phyloP scores from a whole-genome alignment of 2,113 vertebrate genomes.

The Odobenus rosmarus region DNA sequence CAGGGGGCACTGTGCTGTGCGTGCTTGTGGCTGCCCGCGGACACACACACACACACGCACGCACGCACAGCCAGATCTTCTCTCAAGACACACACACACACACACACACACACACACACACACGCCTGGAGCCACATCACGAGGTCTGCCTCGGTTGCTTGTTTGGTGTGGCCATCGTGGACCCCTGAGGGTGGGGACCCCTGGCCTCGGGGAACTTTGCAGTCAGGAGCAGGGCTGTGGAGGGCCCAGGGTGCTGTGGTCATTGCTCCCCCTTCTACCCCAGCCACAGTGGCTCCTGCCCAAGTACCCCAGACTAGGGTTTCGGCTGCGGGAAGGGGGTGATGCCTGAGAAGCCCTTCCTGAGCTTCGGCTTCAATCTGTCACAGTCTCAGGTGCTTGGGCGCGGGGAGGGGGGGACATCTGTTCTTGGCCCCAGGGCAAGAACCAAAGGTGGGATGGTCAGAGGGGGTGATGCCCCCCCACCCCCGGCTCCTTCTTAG shows the following conservation, averaged over 20 bases:
- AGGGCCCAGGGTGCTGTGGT: background rate
- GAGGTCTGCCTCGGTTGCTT: background rate
- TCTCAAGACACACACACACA: no score
- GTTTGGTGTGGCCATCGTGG: background rate
- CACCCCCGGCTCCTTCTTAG: background rate
- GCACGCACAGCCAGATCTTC: background rate
- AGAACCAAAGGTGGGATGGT: background rate
- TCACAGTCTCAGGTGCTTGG: background rate
- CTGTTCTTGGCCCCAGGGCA: background rate
- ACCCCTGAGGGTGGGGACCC: background rate
- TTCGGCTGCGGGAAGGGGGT: background rate
- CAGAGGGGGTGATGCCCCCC: no score
- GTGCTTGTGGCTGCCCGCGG: background rate
- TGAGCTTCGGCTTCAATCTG: background rate
- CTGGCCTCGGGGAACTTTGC: background rate
- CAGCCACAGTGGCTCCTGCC: background rate
- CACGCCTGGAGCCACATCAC: background rate
- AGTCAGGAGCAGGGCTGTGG: background rate
- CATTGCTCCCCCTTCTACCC: background rate
- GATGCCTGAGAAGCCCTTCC: background rate
- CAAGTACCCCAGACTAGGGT: background rate
- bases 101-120: background rate
- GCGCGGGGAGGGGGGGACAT: background rate
- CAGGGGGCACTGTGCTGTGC: background rate
- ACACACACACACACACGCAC: accelerated